A percentile compares a stretch with the other conserved stretches of the same genome.
Conservation (phyloP, 35 echinoderm and acorn worm genomes). For the Heliocidaris erythrogramma region DNA sequence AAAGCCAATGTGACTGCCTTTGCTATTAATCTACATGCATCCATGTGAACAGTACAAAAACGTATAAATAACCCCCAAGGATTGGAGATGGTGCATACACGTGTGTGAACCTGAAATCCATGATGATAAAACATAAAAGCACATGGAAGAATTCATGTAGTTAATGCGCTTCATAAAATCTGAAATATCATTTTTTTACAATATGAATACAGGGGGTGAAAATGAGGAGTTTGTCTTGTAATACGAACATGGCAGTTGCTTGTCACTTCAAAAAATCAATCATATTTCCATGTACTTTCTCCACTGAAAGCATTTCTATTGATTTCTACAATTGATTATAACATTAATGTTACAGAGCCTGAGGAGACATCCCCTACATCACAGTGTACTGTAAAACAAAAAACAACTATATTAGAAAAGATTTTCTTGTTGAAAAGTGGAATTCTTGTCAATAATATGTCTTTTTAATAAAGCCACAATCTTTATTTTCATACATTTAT, state of each 20-base stretch:
- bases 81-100: too few species aligned
- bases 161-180: too few species aligned
- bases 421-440: not conserved
- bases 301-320: not conserved
- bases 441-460: not conserved
- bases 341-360: not conserved
- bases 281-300: not conserved
- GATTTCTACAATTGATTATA: not conserved
- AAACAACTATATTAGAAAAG: not conserved
- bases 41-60: too few species aligned
- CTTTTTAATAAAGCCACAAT: not conserved
- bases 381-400: not conserved
- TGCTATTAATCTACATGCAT: too few species aligned
- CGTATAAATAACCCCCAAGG: too few species aligned
- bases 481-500: not conserved
- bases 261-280: not conserved
- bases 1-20: too few species aligned
- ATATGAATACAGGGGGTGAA: too few species aligned
- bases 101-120: too few species aligned
- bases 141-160: too few species aligned
- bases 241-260: not conserved
- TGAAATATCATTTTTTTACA: too few species aligned
- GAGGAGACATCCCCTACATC: not conserved
- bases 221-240: not conserved
- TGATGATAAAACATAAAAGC: too few species aligned